Evolutionary conservation across 2,113 vertebrate species (phyloP), one percentile per base, ranked within the genome.

Genomic region (Bufo bufo): DNA sequence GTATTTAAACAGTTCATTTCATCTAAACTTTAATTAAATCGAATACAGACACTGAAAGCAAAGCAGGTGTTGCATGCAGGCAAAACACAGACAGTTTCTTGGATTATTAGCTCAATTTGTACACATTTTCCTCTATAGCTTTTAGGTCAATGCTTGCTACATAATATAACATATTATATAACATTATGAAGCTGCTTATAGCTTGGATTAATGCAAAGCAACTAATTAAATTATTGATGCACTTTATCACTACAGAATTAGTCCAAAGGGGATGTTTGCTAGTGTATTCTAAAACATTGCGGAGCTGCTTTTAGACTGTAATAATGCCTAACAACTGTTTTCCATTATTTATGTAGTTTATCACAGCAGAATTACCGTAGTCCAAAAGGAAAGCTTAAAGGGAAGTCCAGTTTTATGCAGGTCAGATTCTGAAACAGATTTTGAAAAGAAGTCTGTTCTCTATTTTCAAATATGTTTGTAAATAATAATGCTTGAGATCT

Each of bases 1-100:
- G 79, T 89, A 4, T 1, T 89, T 93, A 90, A 87, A 91, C 90
- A 91, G 88, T 91, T 85, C 91, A 89, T 92, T 91, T 89, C 85
- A 92, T 92, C 92, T 52, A 0, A 90, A 23, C 91, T 88, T 79
- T 84, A 19, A 19, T 85, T 56, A 82, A 87, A 84, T 85, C 80
- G 87, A 78, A 86, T 83, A 74, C 52, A 74, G 52, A 33, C 63
- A 50, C 9, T 59, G 52, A 90, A 87, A 87, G 58, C 61, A 80
- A 90, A 79, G 81, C 87, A 88, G 87, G 87, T 88, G 87, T 84
- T 88, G 77, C 80, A 88, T 71, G 69, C 86, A 77, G 56, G 3
- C 0, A 69, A 8, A 89, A 82, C 66, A 81, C 47, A 77, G 0
- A n/a, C 19, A 84, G 52, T 61, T 17, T 77, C 52, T 61, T 69